A percentile compares a stretch with the other conserved stretches of the same genome.
phyloP scores from a whole-genome alignment of 2,797 vertebrate species.

The Pseudotriccus pelzelni region DNA sequence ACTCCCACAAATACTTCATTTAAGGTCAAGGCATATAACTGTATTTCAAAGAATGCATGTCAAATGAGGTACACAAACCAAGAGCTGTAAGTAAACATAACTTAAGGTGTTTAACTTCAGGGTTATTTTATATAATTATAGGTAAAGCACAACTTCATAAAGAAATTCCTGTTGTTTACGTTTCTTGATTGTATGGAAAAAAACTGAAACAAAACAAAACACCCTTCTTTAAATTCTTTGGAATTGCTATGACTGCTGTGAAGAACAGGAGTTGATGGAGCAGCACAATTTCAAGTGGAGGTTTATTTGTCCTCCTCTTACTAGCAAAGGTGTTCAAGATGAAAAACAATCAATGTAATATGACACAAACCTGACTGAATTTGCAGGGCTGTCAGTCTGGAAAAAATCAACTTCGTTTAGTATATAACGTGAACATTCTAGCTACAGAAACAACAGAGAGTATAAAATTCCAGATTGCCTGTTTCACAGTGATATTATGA shows the following conservation, averaged over 20 bases:
- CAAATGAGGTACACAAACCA: not conserved
- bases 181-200: not conserved
- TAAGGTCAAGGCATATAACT: not conserved
- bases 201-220: not conserved
- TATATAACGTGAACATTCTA: not conserved
- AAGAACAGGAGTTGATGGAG: not conserved
- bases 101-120: not conserved
- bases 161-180: not conserved
- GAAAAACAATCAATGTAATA: not conserved
- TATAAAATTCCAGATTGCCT: not conserved
- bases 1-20: not conserved
- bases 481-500: not conserved
- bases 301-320: not conserved
- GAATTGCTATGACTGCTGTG: not conserved
- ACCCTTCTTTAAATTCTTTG: not conserved
- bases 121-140: fast-evolving
- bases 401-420: not conserved
- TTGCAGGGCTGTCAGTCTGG: not conserved
- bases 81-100: not conserved
- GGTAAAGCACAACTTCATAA: not conserved
- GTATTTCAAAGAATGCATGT: not conserved
- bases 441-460: not conserved
- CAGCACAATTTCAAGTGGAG: not conserved
- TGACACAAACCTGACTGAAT: not conserved
- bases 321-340: not conserved